Conservation (phyloP, 2,797 vertebrate species). For the Paramormyrops hopkinsi region DNA sequence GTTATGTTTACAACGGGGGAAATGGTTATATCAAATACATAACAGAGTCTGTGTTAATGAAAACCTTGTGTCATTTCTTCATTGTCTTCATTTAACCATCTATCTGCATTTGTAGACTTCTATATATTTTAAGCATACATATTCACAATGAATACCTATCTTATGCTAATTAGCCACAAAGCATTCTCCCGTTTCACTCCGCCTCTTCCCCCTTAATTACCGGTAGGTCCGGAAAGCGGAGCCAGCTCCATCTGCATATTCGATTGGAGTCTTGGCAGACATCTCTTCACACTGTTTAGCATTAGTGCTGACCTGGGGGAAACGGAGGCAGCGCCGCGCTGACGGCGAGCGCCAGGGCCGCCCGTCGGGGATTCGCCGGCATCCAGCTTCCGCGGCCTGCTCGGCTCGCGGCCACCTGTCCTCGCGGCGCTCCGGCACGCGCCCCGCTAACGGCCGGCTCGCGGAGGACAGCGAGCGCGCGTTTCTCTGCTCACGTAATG, state of each 20-base stretch:
- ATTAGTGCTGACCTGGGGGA: slow-evolving; percentile 8
- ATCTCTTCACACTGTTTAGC: neutral
- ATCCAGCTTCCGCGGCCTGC: neutral
- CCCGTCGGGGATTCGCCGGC: neutral
- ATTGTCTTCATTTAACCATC: neutral
- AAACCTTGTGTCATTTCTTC: neutral
- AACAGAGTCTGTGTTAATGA: neutral
- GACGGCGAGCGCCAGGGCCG: neutral
- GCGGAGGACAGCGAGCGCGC: neutral
- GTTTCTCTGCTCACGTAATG: neutral
- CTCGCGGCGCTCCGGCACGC: neutral
- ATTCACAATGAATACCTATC: neutral
- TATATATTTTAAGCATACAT: neutral
- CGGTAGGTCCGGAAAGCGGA: slow-evolving; percentile 1
- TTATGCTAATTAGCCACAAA: neutral
- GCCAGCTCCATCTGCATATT: slow-evolving; percentile 17
- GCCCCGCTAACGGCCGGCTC: neutral
- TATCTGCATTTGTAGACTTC: neutral
- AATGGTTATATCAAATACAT: neutral
- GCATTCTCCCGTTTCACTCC: neutral
- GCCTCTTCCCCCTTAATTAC: slow-evolving; percentile 12
- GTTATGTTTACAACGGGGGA: neutral
- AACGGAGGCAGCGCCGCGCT: neutral
- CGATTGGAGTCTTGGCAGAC: slow-evolving; percentile 11
- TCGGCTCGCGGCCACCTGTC: neutral